phyloP scores from a whole-genome alignment of 2,888 invertebrate genomes.

The Nymphalis c-album region DNA sequence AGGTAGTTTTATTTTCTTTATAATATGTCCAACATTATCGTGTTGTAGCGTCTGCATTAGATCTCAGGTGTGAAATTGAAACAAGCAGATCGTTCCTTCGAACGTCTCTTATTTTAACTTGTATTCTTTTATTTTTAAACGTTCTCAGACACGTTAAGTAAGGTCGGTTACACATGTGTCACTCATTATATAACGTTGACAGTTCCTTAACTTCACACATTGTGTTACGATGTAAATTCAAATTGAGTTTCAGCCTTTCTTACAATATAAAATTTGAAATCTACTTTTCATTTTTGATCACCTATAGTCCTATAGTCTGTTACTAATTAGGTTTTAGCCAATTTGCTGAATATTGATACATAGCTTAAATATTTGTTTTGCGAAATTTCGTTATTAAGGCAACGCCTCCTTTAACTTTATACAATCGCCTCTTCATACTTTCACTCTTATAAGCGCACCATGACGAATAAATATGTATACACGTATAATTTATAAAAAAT shows the following conservation, averaged over 20 bases:
- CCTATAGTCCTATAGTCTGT: too few relatives aligned
- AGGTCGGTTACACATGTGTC: conserved; percentile 50
- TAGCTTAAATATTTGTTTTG: too few relatives aligned
- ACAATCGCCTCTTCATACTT: too few relatives aligned
- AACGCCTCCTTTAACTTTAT: too few relatives aligned
- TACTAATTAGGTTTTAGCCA: too few relatives aligned
- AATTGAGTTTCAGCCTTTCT: conserved; percentile 5
- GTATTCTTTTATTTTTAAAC: conserved; percentile 24
- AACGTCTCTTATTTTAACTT: conserved; percentile 41
- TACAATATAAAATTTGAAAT: neutral
- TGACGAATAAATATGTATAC: too few relatives aligned
- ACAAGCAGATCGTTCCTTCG: conserved; percentile 26
- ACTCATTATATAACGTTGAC: conserved; percentile 55
- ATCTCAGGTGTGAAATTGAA: conserved; percentile 30
- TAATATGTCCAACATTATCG: conserved; percentile 14
- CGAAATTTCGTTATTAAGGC: too few relatives aligned
- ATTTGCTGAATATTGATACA: too few relatives aligned
- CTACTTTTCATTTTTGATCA: neutral
- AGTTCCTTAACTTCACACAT: conserved; percentile 38
- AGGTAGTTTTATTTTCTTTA: conserved; percentile 10
- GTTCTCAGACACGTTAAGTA: conserved; percentile 33
- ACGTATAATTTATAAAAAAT: too few relatives aligned
- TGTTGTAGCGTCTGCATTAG: conserved; percentile 14
- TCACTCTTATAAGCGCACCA: too few relatives aligned
- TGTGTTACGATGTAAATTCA: conserved; percentile 26